Percentiles rank a stretch among this genome's conserved stretches.
Conservation (phyloP, 2,113 vertebrate species). For the Cyanoramphus novaezelandiae region DNA sequence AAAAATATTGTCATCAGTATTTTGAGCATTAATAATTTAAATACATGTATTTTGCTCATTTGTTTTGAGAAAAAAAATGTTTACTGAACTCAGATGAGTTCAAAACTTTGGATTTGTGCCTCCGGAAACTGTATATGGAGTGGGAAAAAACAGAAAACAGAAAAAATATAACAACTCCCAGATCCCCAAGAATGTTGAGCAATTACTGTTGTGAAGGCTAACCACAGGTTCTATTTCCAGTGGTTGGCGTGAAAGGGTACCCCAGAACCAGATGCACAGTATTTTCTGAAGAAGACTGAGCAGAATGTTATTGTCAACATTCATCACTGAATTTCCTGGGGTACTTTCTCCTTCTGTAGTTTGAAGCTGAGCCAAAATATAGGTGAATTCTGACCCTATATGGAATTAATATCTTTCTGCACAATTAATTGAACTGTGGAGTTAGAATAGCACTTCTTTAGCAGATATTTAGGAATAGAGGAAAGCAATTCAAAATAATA, state of each 20-base stretch:
- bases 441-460: neutral
- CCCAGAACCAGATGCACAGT: neutral
- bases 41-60: neutral
- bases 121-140: neutral
- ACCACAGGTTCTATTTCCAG: neutral
- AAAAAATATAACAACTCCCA: neutral
- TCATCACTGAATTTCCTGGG: neutral
- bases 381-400: neutral
- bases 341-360: neutral
- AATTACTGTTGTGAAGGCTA: neutral
- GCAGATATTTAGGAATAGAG: neutral
- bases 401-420: neutral
- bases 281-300: neutral
- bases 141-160: accelerated
- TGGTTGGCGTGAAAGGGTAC: neutral
- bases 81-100: neutral
- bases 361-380: constrained; percentile 17
- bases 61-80: neutral
- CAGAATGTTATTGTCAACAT: neutral
- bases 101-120: neutral
- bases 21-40: neutral
- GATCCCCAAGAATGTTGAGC: neutral
- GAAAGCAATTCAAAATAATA: neutral
- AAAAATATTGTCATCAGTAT: neutral
- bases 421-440: neutral